Percentiles rank a stretch among this genome's conserved stretches.
These are phyloP conservation scores for Diabrotica balteata DNA, from an alignment of 2,888 invertebrate species.

Conservation along the genomic window DNA sequence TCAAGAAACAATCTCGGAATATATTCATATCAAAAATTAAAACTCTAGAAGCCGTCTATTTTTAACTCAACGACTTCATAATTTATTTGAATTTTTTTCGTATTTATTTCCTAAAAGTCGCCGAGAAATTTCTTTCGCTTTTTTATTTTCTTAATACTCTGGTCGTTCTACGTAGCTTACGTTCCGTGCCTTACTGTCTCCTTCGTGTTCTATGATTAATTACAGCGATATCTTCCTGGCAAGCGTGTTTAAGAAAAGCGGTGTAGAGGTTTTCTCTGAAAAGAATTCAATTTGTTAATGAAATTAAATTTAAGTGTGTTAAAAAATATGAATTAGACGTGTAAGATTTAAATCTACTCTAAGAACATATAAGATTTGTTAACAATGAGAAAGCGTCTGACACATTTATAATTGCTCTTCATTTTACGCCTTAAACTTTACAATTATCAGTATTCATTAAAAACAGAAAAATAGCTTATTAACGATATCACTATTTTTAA, in stretches of 20 bases:
- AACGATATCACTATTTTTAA: no score
- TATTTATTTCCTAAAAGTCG: constrained; percentile 4
- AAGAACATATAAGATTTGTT: no score
- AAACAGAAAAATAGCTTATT: no score
- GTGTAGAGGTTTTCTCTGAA: constrained; percentile 34
- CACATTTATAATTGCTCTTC: no score
- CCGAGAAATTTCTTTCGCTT: background rate
- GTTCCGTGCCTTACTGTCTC: constrained; percentile 11
- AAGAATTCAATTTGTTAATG: constrained; percentile 47
- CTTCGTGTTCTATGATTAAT: constrained; percentile 32
- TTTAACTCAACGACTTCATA: no score
- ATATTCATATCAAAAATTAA: constrained; percentile 18
- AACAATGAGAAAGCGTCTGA: no score
- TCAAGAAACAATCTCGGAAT: constrained; percentile 4
- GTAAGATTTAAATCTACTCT: no score
- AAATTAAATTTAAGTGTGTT: constrained; percentile 35
- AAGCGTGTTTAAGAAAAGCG: constrained; percentile 20
- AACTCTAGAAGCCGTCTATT: background rate
- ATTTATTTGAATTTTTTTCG: constrained; percentile 7
- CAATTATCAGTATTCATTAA: no score
- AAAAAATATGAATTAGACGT: no score
- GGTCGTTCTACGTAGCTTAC: constrained; percentile 5
- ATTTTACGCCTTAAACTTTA: no score
- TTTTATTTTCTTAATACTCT: background rate
- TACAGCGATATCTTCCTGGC: constrained; percentile 28